phyloP scores from a whole-genome alignment of 1,140 invertebrate species.

The Melanaphis sacchari region DNA sequence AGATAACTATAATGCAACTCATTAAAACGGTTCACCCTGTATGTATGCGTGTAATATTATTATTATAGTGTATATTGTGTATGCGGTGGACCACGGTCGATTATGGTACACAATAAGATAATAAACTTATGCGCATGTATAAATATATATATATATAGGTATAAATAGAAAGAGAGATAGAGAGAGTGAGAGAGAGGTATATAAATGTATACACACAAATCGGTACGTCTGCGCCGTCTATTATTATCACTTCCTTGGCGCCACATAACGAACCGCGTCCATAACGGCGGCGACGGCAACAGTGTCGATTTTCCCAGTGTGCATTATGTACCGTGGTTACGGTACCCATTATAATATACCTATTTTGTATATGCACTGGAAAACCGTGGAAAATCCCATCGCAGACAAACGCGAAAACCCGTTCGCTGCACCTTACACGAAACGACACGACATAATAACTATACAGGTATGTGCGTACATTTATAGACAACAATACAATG shows the following conservation, averaged over 20 bases:
- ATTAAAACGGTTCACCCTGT: not conserved
- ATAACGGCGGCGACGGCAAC: not conserved
- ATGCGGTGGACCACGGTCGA: not conserved
- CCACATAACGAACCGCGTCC: constrained; percentile 53
- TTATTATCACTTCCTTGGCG: constrained; percentile 54
- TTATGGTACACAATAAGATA: not conserved
- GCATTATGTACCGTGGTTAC: not conserved
- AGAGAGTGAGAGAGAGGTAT: not conserved
- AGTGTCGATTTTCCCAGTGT: not conserved
- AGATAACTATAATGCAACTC: not conserved
- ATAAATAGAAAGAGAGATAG: not conserved
- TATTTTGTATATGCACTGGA: not conserved
- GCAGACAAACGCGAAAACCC: not conserved
- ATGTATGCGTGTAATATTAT: not conserved
- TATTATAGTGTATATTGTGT: not conserved
- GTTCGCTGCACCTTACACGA: not conserved
- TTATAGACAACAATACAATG: not conserved
- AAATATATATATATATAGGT: not conserved
- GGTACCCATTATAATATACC: not conserved
- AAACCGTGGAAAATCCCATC: constrained; percentile 42
- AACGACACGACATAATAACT: not conserved
- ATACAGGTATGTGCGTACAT: not conserved
- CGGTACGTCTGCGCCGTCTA: not conserved
- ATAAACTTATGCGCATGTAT: not conserved
- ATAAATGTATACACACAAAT: not conserved